Conservation (phyloP, 2,797 vertebrate genomes). For the Tolypeutes matacus region DNA sequence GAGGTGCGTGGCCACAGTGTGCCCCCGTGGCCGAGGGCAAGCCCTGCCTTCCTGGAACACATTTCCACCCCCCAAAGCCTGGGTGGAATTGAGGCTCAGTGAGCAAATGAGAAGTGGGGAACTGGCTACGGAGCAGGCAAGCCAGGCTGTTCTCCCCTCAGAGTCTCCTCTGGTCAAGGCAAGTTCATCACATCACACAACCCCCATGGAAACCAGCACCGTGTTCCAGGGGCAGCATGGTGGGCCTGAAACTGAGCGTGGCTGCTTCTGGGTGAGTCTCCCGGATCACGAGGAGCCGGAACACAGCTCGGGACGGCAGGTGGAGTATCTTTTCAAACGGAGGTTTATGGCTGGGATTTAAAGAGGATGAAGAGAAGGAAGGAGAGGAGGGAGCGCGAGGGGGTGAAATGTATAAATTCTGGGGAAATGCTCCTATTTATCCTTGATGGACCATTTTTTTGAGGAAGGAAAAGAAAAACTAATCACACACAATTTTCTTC, state of each 20-base stretch:
- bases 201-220: not conserved
- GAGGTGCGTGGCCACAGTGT: too few relatives aligned
- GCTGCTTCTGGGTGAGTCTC: not conserved
- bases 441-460: constrained; percentile 5
- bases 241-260: too few relatives aligned
- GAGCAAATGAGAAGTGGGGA: not conserved
- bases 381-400: not conserved
- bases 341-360: not conserved
- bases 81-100: not conserved
- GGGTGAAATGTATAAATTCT: not conserved
- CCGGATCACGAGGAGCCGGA: too few relatives aligned
- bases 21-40: not conserved
- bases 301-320: not conserved
- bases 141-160: not conserved
- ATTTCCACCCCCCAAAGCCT: not conserved
- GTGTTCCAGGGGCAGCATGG: not conserved
- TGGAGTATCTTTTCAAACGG: not conserved
- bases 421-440: not conserved
- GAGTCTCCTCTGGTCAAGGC: not conserved
- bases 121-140: not conserved
- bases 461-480: constrained; percentile 54
- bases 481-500: constrained; percentile 60
- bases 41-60: not conserved
- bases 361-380: not conserved
- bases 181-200: not conserved